Conservation (phyloP, 2,113 vertebrate species). For the Microtus montanus region DNA sequence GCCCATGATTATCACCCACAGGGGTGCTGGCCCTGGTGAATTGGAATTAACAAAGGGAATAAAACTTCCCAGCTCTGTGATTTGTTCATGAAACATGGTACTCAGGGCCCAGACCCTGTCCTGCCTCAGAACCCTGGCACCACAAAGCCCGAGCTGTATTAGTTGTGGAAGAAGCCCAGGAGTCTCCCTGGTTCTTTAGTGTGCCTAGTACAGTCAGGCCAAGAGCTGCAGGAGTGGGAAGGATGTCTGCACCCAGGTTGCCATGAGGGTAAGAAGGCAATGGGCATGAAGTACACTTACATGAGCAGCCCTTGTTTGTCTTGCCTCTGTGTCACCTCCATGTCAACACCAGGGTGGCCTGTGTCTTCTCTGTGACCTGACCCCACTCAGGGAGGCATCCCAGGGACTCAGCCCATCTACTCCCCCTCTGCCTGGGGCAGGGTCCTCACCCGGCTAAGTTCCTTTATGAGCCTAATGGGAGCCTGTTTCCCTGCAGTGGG, state of each 20-base stretch:
- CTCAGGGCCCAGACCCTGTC: background rate
- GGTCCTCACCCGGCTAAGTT: fast-evolving
- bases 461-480: background rate
- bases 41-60: background rate
- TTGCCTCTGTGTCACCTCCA: background rate
- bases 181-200: background rate
- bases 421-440: background rate
- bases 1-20: background rate
- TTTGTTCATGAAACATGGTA: background rate
- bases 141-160: background rate
- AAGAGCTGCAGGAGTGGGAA: background rate
- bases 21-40: background rate
- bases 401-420: fast-evolving
- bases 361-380: background rate
- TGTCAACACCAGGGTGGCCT: background rate
- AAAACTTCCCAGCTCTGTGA: background rate
- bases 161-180: background rate
- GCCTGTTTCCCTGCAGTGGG: no score
- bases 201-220: background rate
- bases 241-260: background rate
- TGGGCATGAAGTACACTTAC: background rate
- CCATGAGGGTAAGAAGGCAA: background rate
- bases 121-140: background rate
- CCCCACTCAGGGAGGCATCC: fast-evolving
- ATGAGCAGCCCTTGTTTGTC: background rate